phyloP scores from a whole-genome alignment of 2,113 vertebrate species.

The Montifringilla adamsi region DNA sequence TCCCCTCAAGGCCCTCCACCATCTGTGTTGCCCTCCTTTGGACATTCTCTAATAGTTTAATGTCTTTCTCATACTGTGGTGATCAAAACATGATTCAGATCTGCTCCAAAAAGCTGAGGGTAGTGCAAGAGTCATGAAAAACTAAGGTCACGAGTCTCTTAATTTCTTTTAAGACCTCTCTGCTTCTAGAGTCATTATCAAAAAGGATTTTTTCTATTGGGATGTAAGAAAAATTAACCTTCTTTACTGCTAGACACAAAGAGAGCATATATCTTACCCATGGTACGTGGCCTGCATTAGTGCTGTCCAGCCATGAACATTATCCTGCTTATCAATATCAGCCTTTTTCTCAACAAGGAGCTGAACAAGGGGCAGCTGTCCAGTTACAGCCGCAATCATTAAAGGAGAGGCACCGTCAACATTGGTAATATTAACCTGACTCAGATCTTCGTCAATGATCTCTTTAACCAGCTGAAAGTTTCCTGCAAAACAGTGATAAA shows the following conservation, averaged over 20 bases:
- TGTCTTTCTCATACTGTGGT: background rate
- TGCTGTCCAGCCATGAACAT: slow-evolving; percentile 92
- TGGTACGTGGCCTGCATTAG: slow-evolving; percentile 98
- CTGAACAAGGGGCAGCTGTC: slow-evolving; percentile 90
- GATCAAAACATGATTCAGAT: background rate
- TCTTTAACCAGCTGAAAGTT: slow-evolving; percentile 91
- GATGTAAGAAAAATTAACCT: background rate
- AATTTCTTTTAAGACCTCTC: background rate
- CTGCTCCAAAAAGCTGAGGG: background rate
- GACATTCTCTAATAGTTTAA: background rate
- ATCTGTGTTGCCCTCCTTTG: background rate
- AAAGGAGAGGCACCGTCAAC: slow-evolving; percentile 91
- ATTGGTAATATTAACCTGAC: slow-evolving; percentile 89
- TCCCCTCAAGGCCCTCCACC: background rate
- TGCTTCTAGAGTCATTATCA: background rate
- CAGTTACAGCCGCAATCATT: slow-evolving; percentile 94
- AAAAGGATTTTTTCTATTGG: background rate
- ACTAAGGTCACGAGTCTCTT: background rate
- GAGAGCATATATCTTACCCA: slow-evolving; percentile 72
- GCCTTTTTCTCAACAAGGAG: slow-evolving; percentile 90
- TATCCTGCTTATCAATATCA: slow-evolving; percentile 90
- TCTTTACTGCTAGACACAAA: background rate
- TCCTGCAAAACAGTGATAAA: slow-evolving; percentile 70
- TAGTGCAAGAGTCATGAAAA: background rate
- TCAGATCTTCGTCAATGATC: slow-evolving; percentile 88